A percentile compares a stretch with the other conserved stretches of the same genome.
These are phyloP conservation scores for Fulmarus glacialis DNA, from an alignment of 2,113 vertebrate species.

Conservation along the genomic window DNA sequence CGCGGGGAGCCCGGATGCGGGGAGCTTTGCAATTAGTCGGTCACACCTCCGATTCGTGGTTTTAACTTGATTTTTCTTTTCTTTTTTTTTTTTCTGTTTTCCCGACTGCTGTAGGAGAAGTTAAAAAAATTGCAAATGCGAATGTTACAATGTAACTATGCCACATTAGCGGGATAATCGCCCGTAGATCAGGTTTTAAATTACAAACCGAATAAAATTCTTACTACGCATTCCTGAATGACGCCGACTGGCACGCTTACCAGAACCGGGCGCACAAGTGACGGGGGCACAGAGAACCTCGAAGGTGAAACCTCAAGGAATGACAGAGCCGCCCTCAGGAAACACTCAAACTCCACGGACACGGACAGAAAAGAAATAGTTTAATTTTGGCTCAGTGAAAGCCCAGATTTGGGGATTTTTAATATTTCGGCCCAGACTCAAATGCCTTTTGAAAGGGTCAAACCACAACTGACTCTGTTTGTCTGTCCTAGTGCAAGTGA, in stretches of 20 bases:
- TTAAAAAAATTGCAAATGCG: fast-evolving
- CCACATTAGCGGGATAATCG: fast-evolving
- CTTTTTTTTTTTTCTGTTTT: not conserved
- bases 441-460: not conserved
- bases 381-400: not conserved
- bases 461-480: not conserved
- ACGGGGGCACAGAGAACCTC: not conserved
- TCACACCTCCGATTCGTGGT: fast-evolving
- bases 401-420: not conserved
- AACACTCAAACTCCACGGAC: not conserved
- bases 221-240: fast-evolving
- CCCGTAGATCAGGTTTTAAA: not conserved
- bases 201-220: fast-evolving
- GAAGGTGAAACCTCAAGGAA: not conserved
- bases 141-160: fast-evolving
- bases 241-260: fast-evolving
- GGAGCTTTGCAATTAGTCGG: not conserved
- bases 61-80: not conserved
- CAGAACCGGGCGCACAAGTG: not conserved
- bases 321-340: not conserved
- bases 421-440: not conserved
- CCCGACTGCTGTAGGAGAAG: not conserved
- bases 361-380: not conserved
- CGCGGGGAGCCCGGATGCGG: too few relatives aligned
- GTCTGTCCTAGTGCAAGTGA: not conserved